Conservation (phyloP, 2,888 invertebrate genomes). For the Zootermopsis nevadensis region DNA sequence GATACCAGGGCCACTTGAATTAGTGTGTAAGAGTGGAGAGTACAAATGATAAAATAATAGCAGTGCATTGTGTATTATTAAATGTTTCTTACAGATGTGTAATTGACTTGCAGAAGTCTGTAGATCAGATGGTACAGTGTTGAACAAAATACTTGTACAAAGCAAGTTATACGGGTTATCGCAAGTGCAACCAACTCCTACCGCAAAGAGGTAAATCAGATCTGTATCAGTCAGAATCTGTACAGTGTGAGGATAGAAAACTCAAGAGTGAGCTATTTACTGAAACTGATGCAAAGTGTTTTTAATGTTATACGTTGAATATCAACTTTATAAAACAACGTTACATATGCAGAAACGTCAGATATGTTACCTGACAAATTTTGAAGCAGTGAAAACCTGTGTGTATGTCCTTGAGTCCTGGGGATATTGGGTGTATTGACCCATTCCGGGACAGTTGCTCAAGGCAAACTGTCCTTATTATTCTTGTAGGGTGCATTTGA, state of each 20-base stretch:
- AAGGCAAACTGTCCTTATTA: too few species aligned
- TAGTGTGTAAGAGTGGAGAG: too few species aligned
- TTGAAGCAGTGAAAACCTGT: too few species aligned
- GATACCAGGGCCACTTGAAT: too few species aligned
- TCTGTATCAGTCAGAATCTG: conserved; percentile 2
- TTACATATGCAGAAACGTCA: neutral
- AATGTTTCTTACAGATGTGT: neutral
- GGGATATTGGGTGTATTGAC: too few species aligned
- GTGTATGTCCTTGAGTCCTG: too few species aligned
- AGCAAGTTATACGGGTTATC: neutral
- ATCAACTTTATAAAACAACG: neutral
- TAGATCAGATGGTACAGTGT: neutral
- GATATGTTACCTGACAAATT: too few species aligned
- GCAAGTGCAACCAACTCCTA: neutral
- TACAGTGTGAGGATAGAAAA: neutral
- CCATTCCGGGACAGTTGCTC: too few species aligned
- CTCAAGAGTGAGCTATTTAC: neutral
- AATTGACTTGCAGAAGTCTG: neutral
- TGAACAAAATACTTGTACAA: neutral
- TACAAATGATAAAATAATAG: too few species aligned
- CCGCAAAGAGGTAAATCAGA: neutral
- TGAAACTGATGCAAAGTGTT: conserved; percentile 1
- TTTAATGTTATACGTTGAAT: neutral
- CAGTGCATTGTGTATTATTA: too few species aligned
- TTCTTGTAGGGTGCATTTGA: too few species aligned